phyloP scores from a whole-genome alignment of 2,797 vertebrate species.

The Squalus acanthias region DNA sequence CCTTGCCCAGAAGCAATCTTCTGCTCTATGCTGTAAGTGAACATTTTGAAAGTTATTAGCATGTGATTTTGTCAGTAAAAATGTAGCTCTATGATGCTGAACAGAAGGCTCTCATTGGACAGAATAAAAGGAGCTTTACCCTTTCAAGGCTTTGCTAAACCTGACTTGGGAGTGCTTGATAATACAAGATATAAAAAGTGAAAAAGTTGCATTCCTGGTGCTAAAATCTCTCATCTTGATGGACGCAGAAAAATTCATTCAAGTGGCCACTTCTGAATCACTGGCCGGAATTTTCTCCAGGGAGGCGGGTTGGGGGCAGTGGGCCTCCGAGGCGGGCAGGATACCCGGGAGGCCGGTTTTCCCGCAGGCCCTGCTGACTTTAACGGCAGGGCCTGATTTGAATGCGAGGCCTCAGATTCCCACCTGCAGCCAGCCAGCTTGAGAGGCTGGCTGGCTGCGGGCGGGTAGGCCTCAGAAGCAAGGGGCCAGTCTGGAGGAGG shows the following conservation, averaged over 20 bases:
- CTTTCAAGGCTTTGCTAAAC: not conserved
- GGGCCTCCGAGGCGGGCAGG: no score
- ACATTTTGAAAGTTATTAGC: constrained; percentile 15
- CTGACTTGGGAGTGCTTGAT: not conserved
- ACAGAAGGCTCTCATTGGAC: not conserved
- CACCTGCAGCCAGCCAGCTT: no score
- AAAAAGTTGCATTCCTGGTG: not conserved
- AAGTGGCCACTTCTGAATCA: not conserved
- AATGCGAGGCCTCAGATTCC: no score
- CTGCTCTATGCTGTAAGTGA: not conserved
- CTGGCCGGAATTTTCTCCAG: no score
- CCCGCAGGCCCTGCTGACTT: no score
- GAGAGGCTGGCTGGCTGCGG: no score
- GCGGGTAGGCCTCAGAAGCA: no score
- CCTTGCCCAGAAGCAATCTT: constrained; percentile 8
- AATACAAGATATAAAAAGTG: not conserved
- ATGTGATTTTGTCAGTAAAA: constrained; percentile 3
- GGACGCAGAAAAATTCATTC: not conserved
- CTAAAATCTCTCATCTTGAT: not conserved
- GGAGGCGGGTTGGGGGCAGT: no score
- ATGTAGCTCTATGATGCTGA: not conserved
- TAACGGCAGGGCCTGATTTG: no score
- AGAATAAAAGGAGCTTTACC: not conserved
- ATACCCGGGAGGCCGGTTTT: no score
- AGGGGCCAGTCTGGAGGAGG: no score